Evolutionary conservation across 2,888 invertebrate genomes (phyloP), one percentile per base, ranked within the genome.

Genomic region (Laspeyria flexula): DNA sequence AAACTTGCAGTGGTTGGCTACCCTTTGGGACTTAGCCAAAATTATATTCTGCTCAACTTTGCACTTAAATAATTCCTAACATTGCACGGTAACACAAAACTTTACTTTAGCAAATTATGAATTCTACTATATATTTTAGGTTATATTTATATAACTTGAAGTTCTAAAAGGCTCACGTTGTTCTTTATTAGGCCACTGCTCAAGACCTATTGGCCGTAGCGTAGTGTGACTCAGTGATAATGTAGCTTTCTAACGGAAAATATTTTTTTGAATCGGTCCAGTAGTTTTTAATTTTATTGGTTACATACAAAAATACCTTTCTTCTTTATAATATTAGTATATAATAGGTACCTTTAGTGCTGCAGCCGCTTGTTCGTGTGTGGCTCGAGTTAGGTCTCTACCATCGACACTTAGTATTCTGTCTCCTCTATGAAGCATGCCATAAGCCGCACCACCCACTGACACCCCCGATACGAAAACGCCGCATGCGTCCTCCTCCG

Each of bases 311-410:
- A n/a, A n/a, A n/a, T n/a, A n/a, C n/a, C n/a, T n/a, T n/a, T n/a
- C n/a, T n/a, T n/a, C n/a, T n/a, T n/a, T n/a, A n/a, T n/a, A n/a
- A n/a, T n/a, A n/a, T n/a, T n/a, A n/a, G n/a, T n/a, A n/a, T n/a
- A n/a, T n/a, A n/a, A n/a, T 35, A 63, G 49, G 9, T 75, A 93
- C 93, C 88, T 93, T 93, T 31, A 93, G 70, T 4, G 93, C 95
- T 52, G 95, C 95, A 1, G 97, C 96, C 0, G 96, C 96, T 73
- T 95, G 93, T 73, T 96, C 96, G 77, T 96, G 96, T 34, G 96
- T 95, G 0, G 96, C 96, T 56, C 94, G 93, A 3, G 95, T 92
- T 35, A 97, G 85, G 79, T 96, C 96, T 16, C 94, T 87, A 12
- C 95, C 96, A 79, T 96, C 96, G 9, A 96, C 96, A 77, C 95